Percentiles rank a stretch among this genome's conserved stretches.
phyloP scores from a whole-genome alignment of 2,113 vertebrate species.

The Etheostoma spectabile region DNA sequence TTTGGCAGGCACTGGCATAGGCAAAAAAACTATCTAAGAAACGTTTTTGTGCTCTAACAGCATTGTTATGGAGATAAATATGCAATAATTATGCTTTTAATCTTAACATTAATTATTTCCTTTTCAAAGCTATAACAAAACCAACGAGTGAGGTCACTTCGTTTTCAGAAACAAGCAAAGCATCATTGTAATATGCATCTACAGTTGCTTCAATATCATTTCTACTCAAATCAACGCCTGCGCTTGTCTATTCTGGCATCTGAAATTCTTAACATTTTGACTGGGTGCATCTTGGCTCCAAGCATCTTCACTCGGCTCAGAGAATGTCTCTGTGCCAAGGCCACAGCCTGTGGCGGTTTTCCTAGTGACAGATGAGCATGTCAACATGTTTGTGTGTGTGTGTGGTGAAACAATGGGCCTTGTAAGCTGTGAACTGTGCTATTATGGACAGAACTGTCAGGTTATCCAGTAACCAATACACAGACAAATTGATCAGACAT shows the following conservation, averaged over 20 bases:
- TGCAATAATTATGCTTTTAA: neutral
- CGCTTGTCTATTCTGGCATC: conserved; percentile 81
- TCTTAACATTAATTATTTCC: neutral
- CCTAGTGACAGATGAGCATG: conserved; percentile 85
- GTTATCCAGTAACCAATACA: conserved; percentile 41
- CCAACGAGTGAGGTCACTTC: conserved; percentile 1
- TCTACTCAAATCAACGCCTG: conserved; percentile 81
- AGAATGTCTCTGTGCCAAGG: conserved; percentile 85
- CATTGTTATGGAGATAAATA: neutral
- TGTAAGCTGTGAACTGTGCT: conserved; percentile 71
- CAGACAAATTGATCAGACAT: conserved; percentile 47
- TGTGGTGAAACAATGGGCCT: conserved; percentile 73
- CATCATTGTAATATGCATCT: conserved; percentile 38
- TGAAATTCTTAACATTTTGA: conserved; percentile 85
- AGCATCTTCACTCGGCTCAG: conserved; percentile 81
- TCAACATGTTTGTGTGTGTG: conserved; percentile 77
- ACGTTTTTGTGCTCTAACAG: neutral
- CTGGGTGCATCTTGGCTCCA: conserved; percentile 83
- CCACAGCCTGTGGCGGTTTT: conserved; percentile 83
- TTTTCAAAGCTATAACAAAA: conserved; percentile 14
- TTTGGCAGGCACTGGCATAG: conserved; percentile 16
- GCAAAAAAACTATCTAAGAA: neutral
- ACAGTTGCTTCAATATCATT: conserved; percentile 73
- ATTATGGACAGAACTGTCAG: conserved; percentile 52
- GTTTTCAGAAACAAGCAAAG: conserved; percentile 40